Percentiles rank a stretch among this genome's conserved stretches.
These are phyloP conservation scores for Varanus salvator DNA, from an alignment of 2,113 vertebrate species.

Conservation along the genomic window DNA sequence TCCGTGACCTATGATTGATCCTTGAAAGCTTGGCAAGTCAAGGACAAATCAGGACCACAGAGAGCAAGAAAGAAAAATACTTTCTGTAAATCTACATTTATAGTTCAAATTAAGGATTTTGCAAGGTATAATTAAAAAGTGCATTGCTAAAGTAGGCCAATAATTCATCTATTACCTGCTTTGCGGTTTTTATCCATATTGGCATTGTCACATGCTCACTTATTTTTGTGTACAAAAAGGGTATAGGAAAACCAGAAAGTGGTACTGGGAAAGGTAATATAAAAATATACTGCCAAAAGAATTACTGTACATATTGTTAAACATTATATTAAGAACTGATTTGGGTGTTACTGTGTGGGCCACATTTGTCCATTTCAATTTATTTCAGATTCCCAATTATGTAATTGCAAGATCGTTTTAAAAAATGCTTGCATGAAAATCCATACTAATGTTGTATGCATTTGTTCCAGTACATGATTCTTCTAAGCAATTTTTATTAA, in stretches of 20 bases:
- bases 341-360: background rate
- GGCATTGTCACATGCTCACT: background rate
- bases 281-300: background rate
- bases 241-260: background rate
- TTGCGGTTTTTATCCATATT: background rate
- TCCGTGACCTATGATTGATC: background rate
- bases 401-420: no score
- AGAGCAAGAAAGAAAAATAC: background rate
- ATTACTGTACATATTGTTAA: background rate
- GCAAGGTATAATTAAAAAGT: background rate
- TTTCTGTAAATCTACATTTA: background rate
- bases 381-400: no score
- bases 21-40: slow-evolving; percentile 22
- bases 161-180: background rate
- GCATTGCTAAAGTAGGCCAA: background rate
- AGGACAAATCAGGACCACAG: background rate
- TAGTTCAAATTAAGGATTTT: background rate
- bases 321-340: background rate
- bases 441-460: no score
- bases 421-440: no score
- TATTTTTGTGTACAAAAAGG: background rate
- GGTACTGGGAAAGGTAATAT: background rate
- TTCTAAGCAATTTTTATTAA: no score
- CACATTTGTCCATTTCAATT: no score
- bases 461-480: no score